phyloP scores from a whole-genome alignment of 2,113 vertebrate species.

The Colinus virginianus region DNA sequence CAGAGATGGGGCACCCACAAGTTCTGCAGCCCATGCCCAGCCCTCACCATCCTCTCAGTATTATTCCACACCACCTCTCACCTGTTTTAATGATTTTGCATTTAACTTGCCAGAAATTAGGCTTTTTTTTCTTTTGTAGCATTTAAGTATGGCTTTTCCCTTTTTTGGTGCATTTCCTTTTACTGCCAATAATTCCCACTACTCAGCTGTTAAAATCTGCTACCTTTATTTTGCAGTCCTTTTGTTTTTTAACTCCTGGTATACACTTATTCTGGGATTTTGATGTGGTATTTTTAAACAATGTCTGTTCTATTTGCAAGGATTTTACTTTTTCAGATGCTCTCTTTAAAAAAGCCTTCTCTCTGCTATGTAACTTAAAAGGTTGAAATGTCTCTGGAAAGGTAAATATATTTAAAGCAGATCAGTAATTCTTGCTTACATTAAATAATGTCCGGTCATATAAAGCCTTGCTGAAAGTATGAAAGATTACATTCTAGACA shows the following conservation, averaged over 20 bases:
- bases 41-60: too few relatives aligned
- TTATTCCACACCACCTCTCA: background rate
- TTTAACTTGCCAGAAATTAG: background rate
- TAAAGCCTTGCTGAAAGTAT: background rate
- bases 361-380: background rate
- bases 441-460: background rate
- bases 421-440: background rate
- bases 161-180: background rate
- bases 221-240: background rate
- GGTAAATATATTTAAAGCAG: background rate
- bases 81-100: background rate
- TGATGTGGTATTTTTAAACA: background rate
- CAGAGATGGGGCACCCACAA: too few relatives aligned
- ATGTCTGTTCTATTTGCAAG: background rate
- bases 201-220: background rate
- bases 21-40: too few relatives aligned
- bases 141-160: background rate
- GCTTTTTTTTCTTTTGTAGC: background rate
- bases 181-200: background rate
- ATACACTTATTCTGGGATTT: background rate
- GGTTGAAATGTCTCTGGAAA: background rate
- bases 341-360: background rate
- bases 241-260: background rate
- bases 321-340: background rate
- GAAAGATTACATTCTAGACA: background rate